A percentile compares a stretch with the other conserved stretches of the same genome.
Evolutionary conservation across 64 coral and sea anemone genomes (phyloP).

Genomic region (Montipora foliosa): DNA sequence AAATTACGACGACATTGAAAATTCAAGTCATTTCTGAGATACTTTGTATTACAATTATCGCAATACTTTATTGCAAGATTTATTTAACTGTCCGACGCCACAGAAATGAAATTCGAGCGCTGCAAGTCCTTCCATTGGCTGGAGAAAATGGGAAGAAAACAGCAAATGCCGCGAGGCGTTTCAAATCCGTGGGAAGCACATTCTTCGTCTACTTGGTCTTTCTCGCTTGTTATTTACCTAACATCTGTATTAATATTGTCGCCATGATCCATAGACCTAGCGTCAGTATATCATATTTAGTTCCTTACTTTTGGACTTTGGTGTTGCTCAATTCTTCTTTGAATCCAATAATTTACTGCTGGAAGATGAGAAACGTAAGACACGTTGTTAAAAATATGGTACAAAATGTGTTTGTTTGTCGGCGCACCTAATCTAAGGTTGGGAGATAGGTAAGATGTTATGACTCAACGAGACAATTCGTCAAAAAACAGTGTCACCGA

Average conservation of each 20-base stretch:
- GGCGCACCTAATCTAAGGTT: background rate
- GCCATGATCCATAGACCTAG: background rate
- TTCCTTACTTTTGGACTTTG: background rate
- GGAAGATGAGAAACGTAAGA: background rate
- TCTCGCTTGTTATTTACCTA: background rate
- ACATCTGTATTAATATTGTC: background rate
- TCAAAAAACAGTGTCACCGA: background rate
- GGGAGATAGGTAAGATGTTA: background rate
- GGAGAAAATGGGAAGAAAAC: background rate
- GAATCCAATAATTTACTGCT: conserved; percentile 1
- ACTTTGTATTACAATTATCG: background rate
- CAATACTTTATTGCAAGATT: background rate
- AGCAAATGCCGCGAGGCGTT: background rate
- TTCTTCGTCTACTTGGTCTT: background rate
- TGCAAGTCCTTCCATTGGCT: background rate
- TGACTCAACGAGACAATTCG: no score
- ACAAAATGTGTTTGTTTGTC: background rate
- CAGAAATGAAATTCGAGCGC: background rate
- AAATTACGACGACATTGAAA: background rate
- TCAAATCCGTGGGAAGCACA: background rate
- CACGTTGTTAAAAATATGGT: background rate
- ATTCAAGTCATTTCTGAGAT: background rate
- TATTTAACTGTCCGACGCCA: background rate
- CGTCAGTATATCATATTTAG: background rate
- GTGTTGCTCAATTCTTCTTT: background rate